Conservation (phyloP, 2,797 vertebrate species). For the Typhlichthys subterraneus region DNA sequence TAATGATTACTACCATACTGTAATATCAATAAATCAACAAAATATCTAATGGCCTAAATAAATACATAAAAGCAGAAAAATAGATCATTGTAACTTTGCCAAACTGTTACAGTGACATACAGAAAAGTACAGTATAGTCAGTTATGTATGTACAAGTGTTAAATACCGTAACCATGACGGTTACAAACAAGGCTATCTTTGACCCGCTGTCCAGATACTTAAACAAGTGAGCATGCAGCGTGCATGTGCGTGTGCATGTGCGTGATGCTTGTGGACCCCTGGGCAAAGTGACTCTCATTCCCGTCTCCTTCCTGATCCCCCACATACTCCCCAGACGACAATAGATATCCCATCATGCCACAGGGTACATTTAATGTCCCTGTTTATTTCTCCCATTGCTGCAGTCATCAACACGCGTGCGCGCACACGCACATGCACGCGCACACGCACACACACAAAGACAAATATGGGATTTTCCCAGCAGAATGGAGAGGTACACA, state of each 20-base stretch:
- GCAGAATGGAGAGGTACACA: slow-evolving; percentile 12
- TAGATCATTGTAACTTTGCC: too few relatives aligned
- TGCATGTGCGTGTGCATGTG: background rate
- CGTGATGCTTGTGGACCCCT: slow-evolving; percentile 38
- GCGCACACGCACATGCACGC: slow-evolving; percentile 6
- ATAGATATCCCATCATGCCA: slow-evolving; percentile 64
- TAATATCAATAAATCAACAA: too few relatives aligned
- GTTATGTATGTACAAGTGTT: too few relatives aligned
- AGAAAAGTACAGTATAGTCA: too few relatives aligned
- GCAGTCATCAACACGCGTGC: slow-evolving; percentile 51
- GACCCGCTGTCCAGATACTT: background rate
- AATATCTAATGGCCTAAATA: too few relatives aligned
- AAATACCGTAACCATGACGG: background rate
- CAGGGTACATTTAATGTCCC: slow-evolving; percentile 45
- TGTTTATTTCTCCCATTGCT: slow-evolving; percentile 71
- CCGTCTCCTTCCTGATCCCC: slow-evolving; percentile 93
- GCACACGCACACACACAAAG: slow-evolving; percentile 7
- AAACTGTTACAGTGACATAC: too few relatives aligned
- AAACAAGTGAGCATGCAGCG: background rate
- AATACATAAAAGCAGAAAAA: too few relatives aligned
- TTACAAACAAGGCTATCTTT: background rate
- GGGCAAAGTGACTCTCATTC: slow-evolving; percentile 85
- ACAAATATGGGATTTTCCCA: slow-evolving; percentile 21
- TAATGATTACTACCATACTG: too few relatives aligned
- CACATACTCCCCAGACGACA: slow-evolving; percentile 66